Evolutionary conservation across 1,140 invertebrate species (phyloP), one percentile per base, ranked within the genome.

Genomic region (Heliothis subflexa): DNA sequence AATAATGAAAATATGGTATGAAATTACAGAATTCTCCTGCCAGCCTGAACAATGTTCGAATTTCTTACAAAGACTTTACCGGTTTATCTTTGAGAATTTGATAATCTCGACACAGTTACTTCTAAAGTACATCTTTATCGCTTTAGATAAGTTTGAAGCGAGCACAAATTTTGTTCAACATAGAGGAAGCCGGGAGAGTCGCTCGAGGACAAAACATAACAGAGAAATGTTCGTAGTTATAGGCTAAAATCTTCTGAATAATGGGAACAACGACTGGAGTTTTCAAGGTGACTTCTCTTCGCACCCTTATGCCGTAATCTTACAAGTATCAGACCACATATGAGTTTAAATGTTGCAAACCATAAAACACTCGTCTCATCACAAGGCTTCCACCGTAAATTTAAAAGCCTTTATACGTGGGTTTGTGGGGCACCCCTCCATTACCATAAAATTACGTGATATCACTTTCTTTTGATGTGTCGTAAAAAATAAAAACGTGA

Each of bases 391-490:
- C 83, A 86, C 86, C 90, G 86, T 93, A 93, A 93, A 93, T 93
- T 91, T 93, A 93, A 93, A 90, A 92, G 91, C 87, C 87, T 93
- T 84, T 89, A 88, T 88, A 89, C 85, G 81, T 82, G 83, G 83
- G 86, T 87, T 88, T 85, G 83, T 77, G 82, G 80, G 83, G 81
- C 83, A 80, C 81, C 85, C 89, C 84, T 87, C 91, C 89, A 93
- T 93, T 92, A 93, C 88, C 90, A 93, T 93, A 93, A 92, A 93
- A 91, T 93, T 88, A 90, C 88, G 83, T 82, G 86, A 84, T 91
- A 88, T 89, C 90, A 91, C 88, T 91, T 93, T 92, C 90, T 92
- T 90, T 91, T 92, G 89, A 93, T 93, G 91, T 91, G 86, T 89
- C 87, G 83, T 93, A 90, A 91, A 89, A 93, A 89, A 93, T 90